Evolutionary conservation across 2,113 vertebrate genomes (phyloP), one percentile per base, ranked within the genome.

Genomic region (Eonycteris spelaea): DNA sequence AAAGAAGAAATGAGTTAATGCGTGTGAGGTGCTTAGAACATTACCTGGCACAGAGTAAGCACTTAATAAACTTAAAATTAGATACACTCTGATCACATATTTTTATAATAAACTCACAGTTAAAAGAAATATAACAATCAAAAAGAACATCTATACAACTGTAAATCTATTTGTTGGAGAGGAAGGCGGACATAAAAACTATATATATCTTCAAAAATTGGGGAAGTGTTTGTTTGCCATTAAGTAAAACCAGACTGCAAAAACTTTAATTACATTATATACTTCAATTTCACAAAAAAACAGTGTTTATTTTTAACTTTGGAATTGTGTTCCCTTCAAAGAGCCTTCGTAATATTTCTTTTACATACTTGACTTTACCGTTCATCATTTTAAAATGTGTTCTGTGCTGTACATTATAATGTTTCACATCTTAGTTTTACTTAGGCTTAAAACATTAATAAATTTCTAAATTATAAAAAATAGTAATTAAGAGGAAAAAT

Each of bases 221-320:
- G 38, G 35, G 7, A 79, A 83, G 21, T 51, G 24, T 30, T 95
- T 96, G 4, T 91, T 93, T 92, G 68, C 35, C 40, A 80, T 91
- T 92, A 92, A 95, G 35, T n/a, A 82, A 80, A 93, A 95, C 30
- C 40, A 94, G 59, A 63, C 33, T 91, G 55, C 21, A 96, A 78
- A 94, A 92, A 79, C 43, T n/a, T 53, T 73, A 68, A 65, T 95
- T 93, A 53, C 65, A 28, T n/a, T 78, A 35, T 67, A 94, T 68
- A 71, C 38, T 86, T 78, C 18, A 35, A 55, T 83, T 96, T 75
- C 35, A 93, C 16, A 91, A 91, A 90, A 94, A 84, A 70, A 14
- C 30, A 75, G 11, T 45, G 26, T 68, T 91, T 91, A 91, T 45
- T 97, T 96, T 95, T 91, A 90, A 91, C 22, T 91, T 95, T 92